phyloP scores from a whole-genome alignment of 2,797 vertebrate genomes.

The Platyrinchus mystaceus region DNA sequence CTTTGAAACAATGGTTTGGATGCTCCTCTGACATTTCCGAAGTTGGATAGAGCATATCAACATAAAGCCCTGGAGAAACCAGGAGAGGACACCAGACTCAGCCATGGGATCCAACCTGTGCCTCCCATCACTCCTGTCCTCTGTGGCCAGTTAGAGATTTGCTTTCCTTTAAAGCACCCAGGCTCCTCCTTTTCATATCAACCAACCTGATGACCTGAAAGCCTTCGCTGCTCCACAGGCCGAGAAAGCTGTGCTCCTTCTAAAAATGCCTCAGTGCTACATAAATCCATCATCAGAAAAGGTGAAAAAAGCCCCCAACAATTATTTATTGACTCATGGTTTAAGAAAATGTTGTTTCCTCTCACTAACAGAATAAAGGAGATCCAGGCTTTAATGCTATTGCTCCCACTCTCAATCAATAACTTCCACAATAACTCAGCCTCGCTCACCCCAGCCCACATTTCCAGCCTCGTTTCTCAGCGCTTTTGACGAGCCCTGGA shows the following conservation, averaged over 20 bases:
- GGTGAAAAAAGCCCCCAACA: neutral
- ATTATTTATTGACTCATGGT: neutral
- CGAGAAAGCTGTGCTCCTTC: neutral
- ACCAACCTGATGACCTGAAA: neutral
- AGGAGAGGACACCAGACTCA: neutral
- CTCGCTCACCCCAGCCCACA: neutral
- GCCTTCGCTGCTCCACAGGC: neutral
- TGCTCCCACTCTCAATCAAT: constrained; percentile 33
- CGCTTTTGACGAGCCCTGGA: neutral
- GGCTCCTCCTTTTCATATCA: neutral
- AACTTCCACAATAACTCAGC: neutral
- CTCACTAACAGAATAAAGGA: neutral
- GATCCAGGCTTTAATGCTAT: neutral
- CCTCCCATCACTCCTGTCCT: neutral
- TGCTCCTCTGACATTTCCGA: fast-evolving
- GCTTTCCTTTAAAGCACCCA: neutral
- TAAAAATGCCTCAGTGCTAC: neutral
- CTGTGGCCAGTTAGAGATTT: neutral
- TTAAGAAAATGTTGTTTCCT: constrained; percentile 32
- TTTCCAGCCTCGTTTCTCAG: neutral
- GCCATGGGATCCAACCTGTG: no score
- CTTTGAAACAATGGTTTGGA: neutral
- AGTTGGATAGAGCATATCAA: neutral
- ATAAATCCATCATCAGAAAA: neutral
- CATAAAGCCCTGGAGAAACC: neutral